Conservation (phyloP, 2,113 vertebrate species). For the Oreocharis arfaki region DNA sequence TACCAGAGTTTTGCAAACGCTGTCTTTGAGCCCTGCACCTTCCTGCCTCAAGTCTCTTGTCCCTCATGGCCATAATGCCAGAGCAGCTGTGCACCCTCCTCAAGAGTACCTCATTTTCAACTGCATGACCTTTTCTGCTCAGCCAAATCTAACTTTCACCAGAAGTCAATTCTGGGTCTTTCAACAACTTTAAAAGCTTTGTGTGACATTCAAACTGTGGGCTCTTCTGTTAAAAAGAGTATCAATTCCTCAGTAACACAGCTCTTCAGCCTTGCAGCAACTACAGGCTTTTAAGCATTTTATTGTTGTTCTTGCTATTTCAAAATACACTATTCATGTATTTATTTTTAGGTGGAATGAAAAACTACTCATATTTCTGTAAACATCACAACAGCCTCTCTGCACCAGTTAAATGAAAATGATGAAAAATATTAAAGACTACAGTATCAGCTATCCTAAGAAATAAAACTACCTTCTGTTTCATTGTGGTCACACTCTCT, state of each 20-base stretch:
- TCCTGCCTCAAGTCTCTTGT: background rate
- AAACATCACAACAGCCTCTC: background rate
- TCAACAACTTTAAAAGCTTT: slow-evolving; percentile 2
- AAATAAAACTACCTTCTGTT: background rate
- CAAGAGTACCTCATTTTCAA: background rate
- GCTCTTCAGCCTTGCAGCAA: background rate
- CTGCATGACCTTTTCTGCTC: background rate
- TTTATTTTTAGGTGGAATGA: slow-evolving; percentile 2
- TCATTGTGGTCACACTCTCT: background rate
- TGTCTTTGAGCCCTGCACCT: background rate
- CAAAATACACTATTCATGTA: background rate
- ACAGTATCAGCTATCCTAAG: background rate
- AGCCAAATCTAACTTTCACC: background rate
- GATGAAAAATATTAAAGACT: background rate
- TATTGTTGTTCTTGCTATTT: background rate
- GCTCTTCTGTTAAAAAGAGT: background rate
- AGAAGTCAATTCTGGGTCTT: background rate
- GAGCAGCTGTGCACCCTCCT: background rate
- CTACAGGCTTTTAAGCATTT: background rate
- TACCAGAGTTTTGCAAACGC: background rate
- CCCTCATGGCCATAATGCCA: background rate
- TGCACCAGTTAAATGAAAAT: background rate
- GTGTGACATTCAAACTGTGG: background rate
- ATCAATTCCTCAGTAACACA: background rate
- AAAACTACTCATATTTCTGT: background rate